Percentiles rank a stretch among this genome's conserved stretches.
These are phyloP conservation scores for Heterodera carotae DNA, from an alignment of 1,140 invertebrate species.

Conservation along the genomic window DNA sequence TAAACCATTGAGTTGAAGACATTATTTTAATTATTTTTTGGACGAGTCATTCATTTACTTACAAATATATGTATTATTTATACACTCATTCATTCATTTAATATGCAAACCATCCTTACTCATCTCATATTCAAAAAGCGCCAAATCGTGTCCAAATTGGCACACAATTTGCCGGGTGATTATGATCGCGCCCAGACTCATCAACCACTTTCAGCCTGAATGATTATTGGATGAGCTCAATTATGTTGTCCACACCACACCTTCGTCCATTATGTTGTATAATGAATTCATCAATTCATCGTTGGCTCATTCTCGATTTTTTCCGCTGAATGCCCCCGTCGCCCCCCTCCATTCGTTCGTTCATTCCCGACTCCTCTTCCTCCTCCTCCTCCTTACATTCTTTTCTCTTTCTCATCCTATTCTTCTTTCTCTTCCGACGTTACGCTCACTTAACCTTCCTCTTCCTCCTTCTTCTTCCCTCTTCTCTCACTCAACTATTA, in stretches of 20 bases:
- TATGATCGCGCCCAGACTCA: background rate
- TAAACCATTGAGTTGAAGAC: no score
- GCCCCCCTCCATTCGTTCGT: background rate
- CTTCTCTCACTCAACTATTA: background rate
- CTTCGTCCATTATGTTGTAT: background rate
- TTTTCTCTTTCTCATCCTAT: background rate
- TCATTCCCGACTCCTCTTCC: background rate
- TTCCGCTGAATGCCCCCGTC: no score
- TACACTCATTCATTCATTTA: no score
- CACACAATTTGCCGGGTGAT: background rate
- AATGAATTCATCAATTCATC: background rate
- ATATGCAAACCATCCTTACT: background rate
- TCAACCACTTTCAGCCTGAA: background rate
- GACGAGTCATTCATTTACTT: no score
- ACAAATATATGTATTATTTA: no score
- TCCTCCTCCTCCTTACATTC: background rate
- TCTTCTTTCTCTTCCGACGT: background rate
- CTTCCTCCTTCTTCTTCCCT: background rate
- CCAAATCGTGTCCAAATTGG: background rate
- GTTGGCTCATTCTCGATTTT: background rate
- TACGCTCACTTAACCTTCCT: background rate
- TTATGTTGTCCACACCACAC: background rate
- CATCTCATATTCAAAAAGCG: background rate
- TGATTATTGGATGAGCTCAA: background rate
- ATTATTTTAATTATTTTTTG: no score